Percentiles rank a stretch among this genome's conserved stretches.
These are phyloP conservation scores for Crypturellus tataupa DNA, from an alignment of 2,797 vertebrate genomes.

Conservation along the genomic window DNA sequence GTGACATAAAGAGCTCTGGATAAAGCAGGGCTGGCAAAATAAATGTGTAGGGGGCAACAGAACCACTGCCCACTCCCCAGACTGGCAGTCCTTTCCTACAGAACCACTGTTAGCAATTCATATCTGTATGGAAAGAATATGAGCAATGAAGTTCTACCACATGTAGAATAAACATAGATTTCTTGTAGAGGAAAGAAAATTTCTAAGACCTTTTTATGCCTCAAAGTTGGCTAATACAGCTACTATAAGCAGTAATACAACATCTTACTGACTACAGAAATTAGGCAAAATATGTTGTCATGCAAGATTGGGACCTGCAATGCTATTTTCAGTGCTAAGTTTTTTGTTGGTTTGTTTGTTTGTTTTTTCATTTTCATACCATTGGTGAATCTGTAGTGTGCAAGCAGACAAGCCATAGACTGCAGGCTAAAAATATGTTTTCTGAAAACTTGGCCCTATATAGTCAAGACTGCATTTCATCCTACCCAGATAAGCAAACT, in stretches of 20 bases:
- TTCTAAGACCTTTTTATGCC: not conserved
- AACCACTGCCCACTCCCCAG: not conserved
- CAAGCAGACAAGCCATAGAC: not conserved
- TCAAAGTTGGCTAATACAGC: not conserved
- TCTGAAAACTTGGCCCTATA: conserved; percentile 7
- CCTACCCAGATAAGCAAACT: not conserved
- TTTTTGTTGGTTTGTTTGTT: not conserved
- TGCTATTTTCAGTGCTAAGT: conserved; percentile 26
- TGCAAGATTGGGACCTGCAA: not conserved
- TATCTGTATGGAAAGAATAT: not conserved
- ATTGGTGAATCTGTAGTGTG: not conserved
- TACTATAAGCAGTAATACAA: not conserved
- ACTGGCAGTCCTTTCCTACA: not conserved
- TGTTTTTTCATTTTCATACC: not conserved
- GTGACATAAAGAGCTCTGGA: not conserved
- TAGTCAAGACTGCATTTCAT: not conserved
- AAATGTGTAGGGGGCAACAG: not conserved
- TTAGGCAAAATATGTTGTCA: not conserved
- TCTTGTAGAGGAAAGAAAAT: not conserved
- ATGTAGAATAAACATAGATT: not conserved
- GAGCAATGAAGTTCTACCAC: not conserved
- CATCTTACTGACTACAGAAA: not conserved
- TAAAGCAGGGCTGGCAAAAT: not conserved
- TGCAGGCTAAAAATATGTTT: conserved; percentile 22
- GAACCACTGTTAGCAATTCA: not conserved